Conservation (phyloP, 1,140 invertebrate genomes). For the Euura lappo region DNA sequence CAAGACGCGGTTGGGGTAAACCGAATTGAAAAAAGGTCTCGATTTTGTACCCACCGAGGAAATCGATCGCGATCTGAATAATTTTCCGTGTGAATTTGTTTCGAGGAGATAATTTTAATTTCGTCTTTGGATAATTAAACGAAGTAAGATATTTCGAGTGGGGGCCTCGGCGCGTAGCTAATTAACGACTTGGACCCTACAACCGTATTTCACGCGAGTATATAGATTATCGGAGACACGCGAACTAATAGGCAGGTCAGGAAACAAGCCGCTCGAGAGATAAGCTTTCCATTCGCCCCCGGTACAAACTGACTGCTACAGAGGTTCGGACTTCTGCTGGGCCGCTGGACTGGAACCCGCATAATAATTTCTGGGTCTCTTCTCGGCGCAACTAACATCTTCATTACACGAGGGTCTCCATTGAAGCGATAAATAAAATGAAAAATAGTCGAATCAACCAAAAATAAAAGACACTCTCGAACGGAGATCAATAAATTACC, state of each 20-base stretch:
- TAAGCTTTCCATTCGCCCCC: slow-evolving; percentile 29
- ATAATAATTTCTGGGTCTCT: slow-evolving; percentile 31
- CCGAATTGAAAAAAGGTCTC: slow-evolving; percentile 15
- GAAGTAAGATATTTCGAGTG: slow-evolving; percentile 10
- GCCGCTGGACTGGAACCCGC: slow-evolving; percentile 15
- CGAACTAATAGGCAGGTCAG: slow-evolving; percentile 52
- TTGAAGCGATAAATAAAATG: background rate
- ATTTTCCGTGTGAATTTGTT: background rate
- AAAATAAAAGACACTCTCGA: no score
- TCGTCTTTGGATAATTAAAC: slow-evolving; percentile 1
- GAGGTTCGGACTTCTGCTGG: background rate
- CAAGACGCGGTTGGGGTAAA: no score
- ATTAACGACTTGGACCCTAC: slow-evolving; percentile 44
- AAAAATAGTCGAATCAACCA: no score
- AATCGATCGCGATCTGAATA: background rate
- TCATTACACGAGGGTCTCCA: background rate
- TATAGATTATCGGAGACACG: slow-evolving; percentile 39
- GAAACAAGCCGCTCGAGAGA: slow-evolving; percentile 49
- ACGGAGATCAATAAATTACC: no score
- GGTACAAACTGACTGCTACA: background rate
- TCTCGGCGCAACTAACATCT: slow-evolving; percentile 8
- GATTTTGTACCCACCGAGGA: background rate
- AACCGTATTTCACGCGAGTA: slow-evolving; percentile 47
- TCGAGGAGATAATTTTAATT: background rate
- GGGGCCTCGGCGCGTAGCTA: slow-evolving; percentile 30